These are phyloP conservation scores for Adelges cooleyi DNA, from an alignment of 1,140 invertebrate species.

Conservation along the genomic window DNA sequence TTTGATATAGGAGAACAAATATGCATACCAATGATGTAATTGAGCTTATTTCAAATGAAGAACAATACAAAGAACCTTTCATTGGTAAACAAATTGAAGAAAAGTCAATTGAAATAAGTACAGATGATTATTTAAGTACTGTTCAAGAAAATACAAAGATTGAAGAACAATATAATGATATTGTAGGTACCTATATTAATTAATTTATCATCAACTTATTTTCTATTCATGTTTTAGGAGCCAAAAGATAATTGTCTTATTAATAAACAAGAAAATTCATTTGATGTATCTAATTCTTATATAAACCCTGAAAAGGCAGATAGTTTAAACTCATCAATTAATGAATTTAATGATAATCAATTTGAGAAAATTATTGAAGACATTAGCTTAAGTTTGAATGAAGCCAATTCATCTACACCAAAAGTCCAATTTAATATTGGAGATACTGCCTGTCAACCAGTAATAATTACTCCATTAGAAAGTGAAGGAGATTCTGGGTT, in stretches of 20 bases:
- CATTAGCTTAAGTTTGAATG: conserved; percentile 7
- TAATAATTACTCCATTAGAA: conserved; percentile 29
- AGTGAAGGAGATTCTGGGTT: conserved; percentile 36
- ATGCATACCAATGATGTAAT: too few relatives aligned
- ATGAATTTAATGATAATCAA: not conserved
- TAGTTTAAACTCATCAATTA: too few relatives aligned
- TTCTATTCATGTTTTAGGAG: not conserved
- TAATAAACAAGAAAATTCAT: not conserved
- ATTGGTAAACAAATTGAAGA: too few relatives aligned
- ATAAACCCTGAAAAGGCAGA: not conserved
- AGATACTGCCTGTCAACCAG: conserved; percentile 30
- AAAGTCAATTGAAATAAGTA: too few relatives aligned
- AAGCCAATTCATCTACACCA: conserved; percentile 20
- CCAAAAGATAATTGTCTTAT: not conserved
- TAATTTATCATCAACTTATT: not conserved
- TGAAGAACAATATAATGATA: not conserved
- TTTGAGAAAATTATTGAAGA: not conserved
- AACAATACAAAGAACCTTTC: too few relatives aligned
- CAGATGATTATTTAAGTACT: too few relatives aligned
- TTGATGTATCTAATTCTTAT: not conserved
- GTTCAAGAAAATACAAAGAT: too few relatives aligned
- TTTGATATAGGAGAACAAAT: too few relatives aligned
- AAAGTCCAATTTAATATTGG: conserved; percentile 28
- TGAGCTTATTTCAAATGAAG: too few relatives aligned
- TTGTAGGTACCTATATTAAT: not conserved